Percentiles rank a stretch among this genome's conserved stretches.
Conservation (phyloP, 2,113 vertebrate genomes). For the Callionymus lyra region DNA sequence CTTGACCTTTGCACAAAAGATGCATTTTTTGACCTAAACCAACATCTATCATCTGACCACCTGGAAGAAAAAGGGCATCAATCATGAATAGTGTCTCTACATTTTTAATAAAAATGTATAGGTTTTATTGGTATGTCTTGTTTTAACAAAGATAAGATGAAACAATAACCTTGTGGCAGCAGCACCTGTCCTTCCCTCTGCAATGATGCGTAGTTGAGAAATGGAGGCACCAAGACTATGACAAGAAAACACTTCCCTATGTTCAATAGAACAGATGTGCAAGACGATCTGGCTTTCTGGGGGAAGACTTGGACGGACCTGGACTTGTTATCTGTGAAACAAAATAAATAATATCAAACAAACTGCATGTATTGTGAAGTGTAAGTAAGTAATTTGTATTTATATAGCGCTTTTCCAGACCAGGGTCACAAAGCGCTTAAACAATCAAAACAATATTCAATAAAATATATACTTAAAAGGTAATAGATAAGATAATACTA, state of each 20-base stretch:
- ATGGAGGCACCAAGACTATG: conserved; percentile 66
- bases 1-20: conserved; percentile 69
- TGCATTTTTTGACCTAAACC: conserved; percentile 71
- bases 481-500: too few species aligned
- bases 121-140: not conserved
- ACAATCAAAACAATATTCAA: too few species aligned
- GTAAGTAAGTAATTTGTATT: too few species aligned
- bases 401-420: too few species aligned
- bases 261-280: conserved; percentile 47
- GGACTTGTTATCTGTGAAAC: too few species aligned
- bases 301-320: too few species aligned
- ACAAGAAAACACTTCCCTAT: conserved; percentile 65
- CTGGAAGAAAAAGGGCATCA: conserved; percentile 26
- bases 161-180: conserved; percentile 58
- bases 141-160: not conserved
- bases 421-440: too few species aligned
- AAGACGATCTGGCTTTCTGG: conserved; percentile 21
- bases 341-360: too few species aligned
- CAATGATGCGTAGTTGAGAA: conserved; percentile 73
- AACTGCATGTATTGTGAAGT: too few species aligned
- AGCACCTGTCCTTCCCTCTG: conserved; percentile 70
- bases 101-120: conserved; percentile 1
- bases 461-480: too few species aligned
- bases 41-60: conserved; percentile 64
- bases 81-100: not conserved